Base-by-base conservation (phyloP, 2,797 vertebrate species). In the Danio aesculapii region DNA sequence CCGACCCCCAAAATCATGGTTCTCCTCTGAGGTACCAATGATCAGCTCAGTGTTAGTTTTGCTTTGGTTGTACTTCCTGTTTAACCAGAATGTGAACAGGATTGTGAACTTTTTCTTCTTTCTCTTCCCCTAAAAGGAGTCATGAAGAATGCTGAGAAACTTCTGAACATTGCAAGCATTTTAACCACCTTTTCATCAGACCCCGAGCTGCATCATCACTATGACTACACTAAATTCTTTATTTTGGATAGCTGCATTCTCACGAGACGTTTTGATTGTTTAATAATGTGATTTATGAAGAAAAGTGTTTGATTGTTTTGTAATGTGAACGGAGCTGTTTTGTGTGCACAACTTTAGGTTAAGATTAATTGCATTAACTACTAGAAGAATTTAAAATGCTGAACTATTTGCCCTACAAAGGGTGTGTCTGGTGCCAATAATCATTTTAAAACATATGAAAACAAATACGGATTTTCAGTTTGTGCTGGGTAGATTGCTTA, bases 1-100 rank as follows among this genome's bases (percentile, higher is more conserved):
- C 89, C 90, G 94, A 81, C 93, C 94, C 47, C 93, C 94, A 82
- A 94, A 92, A 83, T 93, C 94, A 77, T 95, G 93, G 81, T 74
- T 1, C 84, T 85, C n/a, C 74, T 85, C 73, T 85, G 84, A 85
- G 84, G 84, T 85, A 83, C 11, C 21, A 44, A 53, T 19, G 14
- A 21, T 59, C n/a, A 61, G 41, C 47, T 21, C 55, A 49, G 58
- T 69, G 63, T 53, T 62, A 30, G 44, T 52, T 13, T 8, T 12
- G 16, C 21, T 77, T 12, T 5, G 9, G 8, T 30, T 30, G 30
- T 50, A 44, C 47, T 17, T 44, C 17, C 17, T 3, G 43, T 19
- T 77, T 14, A 53, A 52, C 14, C 0, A 47, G 6, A 62, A 49
- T 19, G 0, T 53, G 5, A 63, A 21, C 30, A 8, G 43, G 58